Conservation (phyloP, 2,888 invertebrate species). For the Rhagonycha fulva region DNA sequence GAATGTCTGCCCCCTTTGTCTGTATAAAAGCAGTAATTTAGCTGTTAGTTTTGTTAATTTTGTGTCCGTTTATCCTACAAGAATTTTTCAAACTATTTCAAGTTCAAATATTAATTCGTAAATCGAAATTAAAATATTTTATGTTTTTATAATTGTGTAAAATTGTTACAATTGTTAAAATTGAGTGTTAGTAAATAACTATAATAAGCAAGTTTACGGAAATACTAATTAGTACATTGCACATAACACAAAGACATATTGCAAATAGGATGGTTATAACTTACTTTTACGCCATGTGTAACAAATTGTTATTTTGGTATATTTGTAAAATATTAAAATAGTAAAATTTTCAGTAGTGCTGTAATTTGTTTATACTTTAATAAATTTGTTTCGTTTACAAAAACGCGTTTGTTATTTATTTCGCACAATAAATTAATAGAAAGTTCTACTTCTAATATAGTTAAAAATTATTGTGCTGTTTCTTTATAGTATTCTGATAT, state of each 20-base stretch:
- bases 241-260: constrained; percentile 19
- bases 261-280: constrained; percentile 20
- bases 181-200: background rate
- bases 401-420: background rate
- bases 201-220: background rate
- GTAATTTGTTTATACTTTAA: background rate
- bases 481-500: background rate
- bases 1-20: too few relatives aligned
- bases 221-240: constrained; percentile 19
- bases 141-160: background rate
- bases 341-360: background rate
- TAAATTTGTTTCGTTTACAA: background rate
- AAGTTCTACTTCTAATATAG: background rate
- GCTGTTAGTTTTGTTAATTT: too few relatives aligned
- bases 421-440: background rate
- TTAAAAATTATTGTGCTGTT: background rate
- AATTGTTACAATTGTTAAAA: constrained; percentile 8
- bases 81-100: background rate
- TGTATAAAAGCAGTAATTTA: too few relatives aligned
- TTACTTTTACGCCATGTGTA: constrained; percentile 17
- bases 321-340: too few relatives aligned
- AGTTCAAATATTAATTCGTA: background rate
- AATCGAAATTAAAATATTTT: background rate
- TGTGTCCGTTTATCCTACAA: background rate
- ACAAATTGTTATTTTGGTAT: background rate